Evolutionary conservation across 2,113 vertebrate species (phyloP).

Genomic region (Phalacrocorax carbo): DNA sequence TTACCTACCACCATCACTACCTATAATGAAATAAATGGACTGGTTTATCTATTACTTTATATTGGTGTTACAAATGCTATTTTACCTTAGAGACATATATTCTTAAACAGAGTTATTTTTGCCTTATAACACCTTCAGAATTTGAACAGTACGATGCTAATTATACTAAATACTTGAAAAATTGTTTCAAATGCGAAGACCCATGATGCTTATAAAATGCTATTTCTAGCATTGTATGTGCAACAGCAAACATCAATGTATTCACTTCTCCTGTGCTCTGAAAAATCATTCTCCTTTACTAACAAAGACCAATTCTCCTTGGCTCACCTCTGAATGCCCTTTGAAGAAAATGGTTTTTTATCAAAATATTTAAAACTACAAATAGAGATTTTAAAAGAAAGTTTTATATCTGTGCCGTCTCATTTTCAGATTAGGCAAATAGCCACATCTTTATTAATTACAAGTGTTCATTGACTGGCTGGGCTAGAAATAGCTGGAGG

Average conservation of each 20-base stretch:
- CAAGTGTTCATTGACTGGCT: background rate
- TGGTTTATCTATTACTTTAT: background rate
- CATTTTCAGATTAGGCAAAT: background rate
- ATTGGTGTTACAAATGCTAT: background rate
- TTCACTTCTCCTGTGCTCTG: background rate
- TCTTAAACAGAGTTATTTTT: background rate
- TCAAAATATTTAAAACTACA: background rate
- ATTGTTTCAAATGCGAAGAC: background rate
- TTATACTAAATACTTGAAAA: background rate
- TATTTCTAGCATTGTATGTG: background rate
- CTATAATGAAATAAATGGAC: background rate
- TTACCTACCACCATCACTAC: background rate
- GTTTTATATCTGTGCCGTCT: background rate
- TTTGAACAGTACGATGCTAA: background rate
- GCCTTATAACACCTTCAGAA: background rate
- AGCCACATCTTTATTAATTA: background rate
- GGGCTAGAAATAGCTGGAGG: background rate
- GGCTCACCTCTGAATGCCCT: background rate
- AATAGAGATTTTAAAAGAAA: background rate
- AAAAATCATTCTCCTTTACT: background rate
- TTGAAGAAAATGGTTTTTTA: background rate
- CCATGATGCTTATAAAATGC: background rate
- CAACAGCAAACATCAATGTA: background rate
- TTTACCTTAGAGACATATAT: background rate
- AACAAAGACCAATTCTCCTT: background rate